Percentiles rank a stretch among this genome's conserved stretches.
Conservation (phyloP, 2,113 vertebrate genomes). For the Emydura subglobosa region DNA sequence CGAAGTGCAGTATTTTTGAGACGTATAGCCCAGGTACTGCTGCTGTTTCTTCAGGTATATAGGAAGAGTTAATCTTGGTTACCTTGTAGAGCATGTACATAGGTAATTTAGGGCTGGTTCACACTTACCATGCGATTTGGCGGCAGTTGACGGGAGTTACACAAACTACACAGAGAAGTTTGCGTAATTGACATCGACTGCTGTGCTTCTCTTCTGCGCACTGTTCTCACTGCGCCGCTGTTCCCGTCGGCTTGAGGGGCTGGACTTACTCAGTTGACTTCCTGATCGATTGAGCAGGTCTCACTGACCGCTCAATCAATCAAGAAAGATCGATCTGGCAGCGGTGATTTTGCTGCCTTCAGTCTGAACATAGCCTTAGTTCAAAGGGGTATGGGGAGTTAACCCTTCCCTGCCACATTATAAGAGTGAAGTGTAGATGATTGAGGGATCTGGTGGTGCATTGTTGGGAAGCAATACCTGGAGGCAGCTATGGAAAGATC, state of each 20-base stretch:
- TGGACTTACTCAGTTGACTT: too few relatives aligned
- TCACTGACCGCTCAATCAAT: too few relatives aligned
- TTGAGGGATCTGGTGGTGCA: rapidly evolving
- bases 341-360: too few relatives aligned
- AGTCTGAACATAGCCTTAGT: not conserved
- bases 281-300: too few relatives aligned
- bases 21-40: not conserved
- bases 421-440: not conserved
- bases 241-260: too few relatives aligned
- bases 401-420: not conserved
- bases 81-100: not conserved
- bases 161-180: too few relatives aligned
- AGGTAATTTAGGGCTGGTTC: not conserved
- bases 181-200: too few relatives aligned
- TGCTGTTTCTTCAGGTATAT: not conserved
- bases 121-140: too few relatives aligned
- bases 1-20: not conserved
- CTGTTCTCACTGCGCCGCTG: too few relatives aligned
- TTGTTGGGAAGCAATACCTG: not conserved
- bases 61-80: not conserved
- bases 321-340: too few relatives aligned
- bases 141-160: too few relatives aligned
- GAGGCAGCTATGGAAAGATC: not conserved
- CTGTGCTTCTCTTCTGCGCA: too few relatives aligned
- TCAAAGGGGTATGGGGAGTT: not conserved